A percentile compares a stretch with the other conserved stretches of the same genome.
phyloP scores from a whole-genome alignment of 2,797 vertebrate species.

The Sus cebifrons region DNA sequence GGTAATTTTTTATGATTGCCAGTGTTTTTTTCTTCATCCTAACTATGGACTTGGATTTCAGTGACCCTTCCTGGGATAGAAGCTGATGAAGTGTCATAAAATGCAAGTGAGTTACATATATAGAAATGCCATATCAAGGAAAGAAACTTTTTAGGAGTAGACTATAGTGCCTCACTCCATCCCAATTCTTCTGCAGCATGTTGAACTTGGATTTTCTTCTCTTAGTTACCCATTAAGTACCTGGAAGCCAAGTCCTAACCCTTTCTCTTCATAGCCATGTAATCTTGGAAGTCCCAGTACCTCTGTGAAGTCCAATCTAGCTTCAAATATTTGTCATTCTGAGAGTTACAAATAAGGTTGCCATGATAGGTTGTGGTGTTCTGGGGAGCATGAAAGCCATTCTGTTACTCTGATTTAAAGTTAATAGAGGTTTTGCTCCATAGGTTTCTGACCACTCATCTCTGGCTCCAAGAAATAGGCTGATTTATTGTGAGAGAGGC shows the following conservation, averaged over 20 bases:
- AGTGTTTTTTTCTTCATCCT: conserved; percentile 25
- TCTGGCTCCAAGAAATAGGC: conserved; percentile 29
- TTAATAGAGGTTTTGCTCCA: background rate
- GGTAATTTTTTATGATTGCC: conserved; percentile 37
- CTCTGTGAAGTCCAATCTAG: conserved; percentile 11
- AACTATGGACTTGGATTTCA: background rate
- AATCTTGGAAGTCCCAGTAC: background rate
- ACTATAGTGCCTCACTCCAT: background rate
- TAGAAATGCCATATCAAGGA: background rate
- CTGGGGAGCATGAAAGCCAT: background rate
- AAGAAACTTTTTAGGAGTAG: background rate
- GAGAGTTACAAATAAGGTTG: conserved; percentile 44
- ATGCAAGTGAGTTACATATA: background rate
- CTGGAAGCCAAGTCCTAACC: conserved; percentile 17
- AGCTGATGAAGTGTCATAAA: conserved; percentile 36
- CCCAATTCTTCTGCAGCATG: background rate
- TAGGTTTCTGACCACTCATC: conserved; percentile 44
- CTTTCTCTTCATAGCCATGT: background rate
- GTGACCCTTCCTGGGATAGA: background rate
- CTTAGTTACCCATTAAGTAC: background rate
- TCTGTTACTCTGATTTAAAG: background rate
- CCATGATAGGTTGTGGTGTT: background rate
- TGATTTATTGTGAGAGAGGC: conserved; percentile 13
- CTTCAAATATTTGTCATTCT: conserved; percentile 29
- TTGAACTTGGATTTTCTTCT: conserved; percentile 30